phyloP scores from a whole-genome alignment of 2,113 vertebrate species.

The Gasterosteus nipponicus region DNA sequence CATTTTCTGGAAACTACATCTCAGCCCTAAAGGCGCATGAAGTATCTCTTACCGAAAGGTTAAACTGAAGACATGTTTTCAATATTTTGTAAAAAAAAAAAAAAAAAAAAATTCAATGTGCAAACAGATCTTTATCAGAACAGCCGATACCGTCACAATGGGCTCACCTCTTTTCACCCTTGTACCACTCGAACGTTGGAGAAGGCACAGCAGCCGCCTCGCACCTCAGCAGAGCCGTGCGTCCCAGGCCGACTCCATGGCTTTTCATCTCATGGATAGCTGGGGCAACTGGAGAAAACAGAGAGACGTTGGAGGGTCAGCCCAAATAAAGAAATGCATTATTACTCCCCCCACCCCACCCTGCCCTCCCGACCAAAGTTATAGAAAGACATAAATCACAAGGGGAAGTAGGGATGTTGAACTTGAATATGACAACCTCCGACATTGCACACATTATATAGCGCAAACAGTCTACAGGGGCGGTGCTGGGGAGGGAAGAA shows the following conservation, averaged over 20 bases:
- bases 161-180: constrained; percentile 96
- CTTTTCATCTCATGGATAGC: constrained; percentile 97
- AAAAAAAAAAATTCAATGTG: not conserved
- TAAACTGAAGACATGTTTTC: not conserved
- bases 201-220: constrained; percentile 94
- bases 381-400: not conserved
- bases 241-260: constrained; percentile 88
- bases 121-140: not conserved
- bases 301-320: constrained; percentile 7
- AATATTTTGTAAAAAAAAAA: not conserved
- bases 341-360: not conserved
- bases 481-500: constrained; percentile 41
- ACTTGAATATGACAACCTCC: constrained; percentile 34
- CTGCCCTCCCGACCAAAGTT: not conserved
- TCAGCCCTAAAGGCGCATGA: not conserved
- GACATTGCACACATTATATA: constrained; percentile 36
- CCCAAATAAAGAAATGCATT: not conserved
- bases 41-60: not conserved
- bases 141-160: not conserved
- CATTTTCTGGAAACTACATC: not conserved
- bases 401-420: constrained; percentile 10
- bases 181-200: constrained; percentile 96
- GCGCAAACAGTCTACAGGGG: constrained; percentile 47
- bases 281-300: constrained; percentile 86
- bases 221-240: constrained; percentile 91